phyloP scores from a whole-genome alignment of 2,113 vertebrate species.

The Pelmatolapia mariae region DNA sequence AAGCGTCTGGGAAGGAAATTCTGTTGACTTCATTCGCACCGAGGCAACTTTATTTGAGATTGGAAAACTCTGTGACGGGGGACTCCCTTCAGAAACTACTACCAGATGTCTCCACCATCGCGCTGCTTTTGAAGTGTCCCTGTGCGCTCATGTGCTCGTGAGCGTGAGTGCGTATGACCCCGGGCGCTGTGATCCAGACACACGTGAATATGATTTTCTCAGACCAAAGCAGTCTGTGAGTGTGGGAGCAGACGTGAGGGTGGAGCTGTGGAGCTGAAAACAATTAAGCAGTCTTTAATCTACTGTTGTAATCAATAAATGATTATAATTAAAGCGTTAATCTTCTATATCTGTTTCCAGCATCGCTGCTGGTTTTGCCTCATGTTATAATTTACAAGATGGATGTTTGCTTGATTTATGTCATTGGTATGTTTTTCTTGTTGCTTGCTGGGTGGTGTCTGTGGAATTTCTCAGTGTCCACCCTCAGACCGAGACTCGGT shows the following conservation, averaged over 20 bases:
- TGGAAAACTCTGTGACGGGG: not conserved
- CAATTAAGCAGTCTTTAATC: slow-evolving; percentile 20
- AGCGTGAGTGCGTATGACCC: not conserved
- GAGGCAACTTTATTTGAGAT: not conserved
- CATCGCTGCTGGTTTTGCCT: not conserved
- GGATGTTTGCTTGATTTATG: not conserved
- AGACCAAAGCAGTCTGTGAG: slow-evolving; percentile 15
- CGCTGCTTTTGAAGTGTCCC: slow-evolving; percentile 11
- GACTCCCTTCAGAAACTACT: slow-evolving; percentile 44
- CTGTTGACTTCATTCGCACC: slow-evolving; percentile 2
- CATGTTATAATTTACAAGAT: not conserved
- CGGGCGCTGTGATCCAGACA: slow-evolving; percentile 6
- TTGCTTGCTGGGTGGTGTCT: not conserved
- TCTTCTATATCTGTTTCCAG: not conserved
- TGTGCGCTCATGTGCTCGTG: not conserved
- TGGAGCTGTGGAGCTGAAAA: not conserved
- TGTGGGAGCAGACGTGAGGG: slow-evolving; percentile 23
- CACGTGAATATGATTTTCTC: slow-evolving; percentile 31
- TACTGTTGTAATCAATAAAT: not conserved
- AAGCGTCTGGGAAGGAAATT: slow-evolving; percentile 5
- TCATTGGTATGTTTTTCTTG: not conserved
- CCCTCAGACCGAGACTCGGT: not conserved
- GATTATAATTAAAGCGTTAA: not conserved
- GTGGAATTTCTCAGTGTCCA: not conserved
- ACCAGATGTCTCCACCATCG: slow-evolving; percentile 38